Percentiles rank a stretch among this genome's conserved stretches.
Evolutionary conservation across 1,140 invertebrate genomes (phyloP).

Genomic region (Maniola jurtina): DNA sequence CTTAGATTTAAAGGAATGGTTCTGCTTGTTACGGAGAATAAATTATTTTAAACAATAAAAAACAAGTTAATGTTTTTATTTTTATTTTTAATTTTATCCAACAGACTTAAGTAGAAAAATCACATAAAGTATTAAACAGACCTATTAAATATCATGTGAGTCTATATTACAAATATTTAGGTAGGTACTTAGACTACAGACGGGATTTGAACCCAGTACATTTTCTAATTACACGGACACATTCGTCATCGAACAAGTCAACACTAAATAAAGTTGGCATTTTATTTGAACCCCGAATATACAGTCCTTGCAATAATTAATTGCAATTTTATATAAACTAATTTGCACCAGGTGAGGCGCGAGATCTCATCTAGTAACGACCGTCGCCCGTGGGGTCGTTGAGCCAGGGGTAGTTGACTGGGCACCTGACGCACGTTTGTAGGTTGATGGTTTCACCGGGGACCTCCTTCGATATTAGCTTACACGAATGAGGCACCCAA

Average conservation of each 20-base stretch:
- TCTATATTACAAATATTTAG: constrained; percentile 78
- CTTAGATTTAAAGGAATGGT: background rate
- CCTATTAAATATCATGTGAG: constrained; percentile 80
- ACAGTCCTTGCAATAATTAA: constrained; percentile 59
- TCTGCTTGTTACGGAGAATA: background rate
- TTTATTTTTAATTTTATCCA: constrained; percentile 78
- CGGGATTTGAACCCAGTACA: constrained; percentile 79
- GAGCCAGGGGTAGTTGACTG: constrained; percentile 96
- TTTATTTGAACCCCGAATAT: constrained; percentile 52
- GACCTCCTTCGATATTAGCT: constrained; percentile 93
- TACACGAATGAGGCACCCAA: constrained; percentile 94
- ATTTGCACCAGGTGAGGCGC: constrained; percentile 60
- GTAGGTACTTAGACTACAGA: constrained; percentile 78
- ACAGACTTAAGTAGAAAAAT: constrained; percentile 78
- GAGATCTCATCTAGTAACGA: constrained; percentile 87
- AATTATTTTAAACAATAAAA: no score
- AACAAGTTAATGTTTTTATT: constrained; percentile 29
- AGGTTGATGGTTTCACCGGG: constrained; percentile 95
- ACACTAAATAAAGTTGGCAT: constrained; percentile 35
- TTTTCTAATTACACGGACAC: constrained; percentile 65
- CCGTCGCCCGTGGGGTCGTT: constrained; percentile 95
- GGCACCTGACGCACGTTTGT: constrained; percentile 95
- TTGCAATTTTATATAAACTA: constrained; percentile 66
- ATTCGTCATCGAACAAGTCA: constrained; percentile 45
- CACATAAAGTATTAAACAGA: constrained; percentile 78